A percentile compares a stretch with the other conserved stretches of the same genome.
phyloP scores from a whole-genome alignment of 2,113 vertebrate genomes.

The Lynx canadensis region DNA sequence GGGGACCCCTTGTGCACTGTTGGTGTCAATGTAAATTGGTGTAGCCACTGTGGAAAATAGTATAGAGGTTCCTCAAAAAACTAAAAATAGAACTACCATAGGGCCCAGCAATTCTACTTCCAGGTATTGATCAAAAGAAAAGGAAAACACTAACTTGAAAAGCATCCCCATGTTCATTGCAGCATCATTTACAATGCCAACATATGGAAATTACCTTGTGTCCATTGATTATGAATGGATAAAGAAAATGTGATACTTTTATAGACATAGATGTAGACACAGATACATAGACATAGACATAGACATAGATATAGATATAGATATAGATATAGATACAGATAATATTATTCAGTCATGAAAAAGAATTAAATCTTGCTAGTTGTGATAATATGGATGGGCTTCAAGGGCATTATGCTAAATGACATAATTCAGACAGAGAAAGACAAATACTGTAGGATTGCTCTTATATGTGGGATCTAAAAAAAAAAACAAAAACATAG shows the following conservation, averaged over 20 bases:
- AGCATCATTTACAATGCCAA: neutral
- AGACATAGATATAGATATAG: neutral
- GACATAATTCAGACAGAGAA: neutral
- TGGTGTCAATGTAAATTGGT: neutral
- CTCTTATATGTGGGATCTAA: neutral
- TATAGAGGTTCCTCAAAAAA: neutral
- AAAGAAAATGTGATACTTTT: neutral
- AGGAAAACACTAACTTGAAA: neutral
- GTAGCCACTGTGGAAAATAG: neutral
- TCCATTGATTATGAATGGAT: neutral
- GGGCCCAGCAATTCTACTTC: neutral
- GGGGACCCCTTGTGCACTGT: neutral
- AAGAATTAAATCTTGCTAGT: neutral
- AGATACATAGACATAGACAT: too few species aligned
- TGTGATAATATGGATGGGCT: neutral
- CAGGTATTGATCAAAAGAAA: neutral
- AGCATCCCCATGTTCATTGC: neutral
- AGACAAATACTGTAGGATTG: neutral
- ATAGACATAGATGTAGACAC: too few species aligned
- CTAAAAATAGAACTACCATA: neutral
- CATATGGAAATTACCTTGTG: neutral
- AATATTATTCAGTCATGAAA: neutral
- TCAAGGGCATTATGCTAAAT: neutral
- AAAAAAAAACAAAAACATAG: neutral
- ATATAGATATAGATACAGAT: too few species aligned